Evolutionary conservation across 2,797 vertebrate species (phyloP).

Genomic region (Bufotes viridis): DNA sequence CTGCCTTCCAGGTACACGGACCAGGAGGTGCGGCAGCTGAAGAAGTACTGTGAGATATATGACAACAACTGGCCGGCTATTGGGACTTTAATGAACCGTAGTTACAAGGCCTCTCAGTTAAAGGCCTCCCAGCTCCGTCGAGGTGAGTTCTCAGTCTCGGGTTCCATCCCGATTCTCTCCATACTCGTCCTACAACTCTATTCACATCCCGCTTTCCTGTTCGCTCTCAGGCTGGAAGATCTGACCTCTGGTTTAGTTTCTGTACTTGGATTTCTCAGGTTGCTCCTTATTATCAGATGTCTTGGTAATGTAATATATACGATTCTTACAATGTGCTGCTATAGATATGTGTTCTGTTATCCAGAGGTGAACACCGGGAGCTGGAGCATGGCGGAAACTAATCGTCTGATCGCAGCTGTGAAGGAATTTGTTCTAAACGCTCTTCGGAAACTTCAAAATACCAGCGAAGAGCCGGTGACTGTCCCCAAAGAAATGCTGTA

Average conservation of each 20-base stretch:
- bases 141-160: conserved; percentile 51
- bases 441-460: background rate
- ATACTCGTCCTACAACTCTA: too few relatives aligned
- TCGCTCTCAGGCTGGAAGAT: too few relatives aligned
- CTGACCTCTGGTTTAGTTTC: too few relatives aligned
- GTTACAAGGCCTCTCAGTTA: conserved; percentile 70
- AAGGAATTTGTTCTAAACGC: conserved; percentile 66
- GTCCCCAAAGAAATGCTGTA: conserved; percentile 68
- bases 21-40: conserved; percentile 69
- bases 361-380: conserved; percentile 65
- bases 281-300: too few relatives aligned
- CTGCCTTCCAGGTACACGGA: conserved; percentile 69
- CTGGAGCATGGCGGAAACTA: conserved; percentile 72
- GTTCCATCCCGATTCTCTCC: too few relatives aligned
- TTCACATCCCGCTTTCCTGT: too few relatives aligned
- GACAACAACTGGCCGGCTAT: conserved; percentile 79
- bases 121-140: conserved; percentile 75
- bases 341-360: background rate
- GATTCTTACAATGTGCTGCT: too few relatives aligned
- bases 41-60: conserved; percentile 69
- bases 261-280: too few relatives aligned
- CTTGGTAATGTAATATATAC: too few relatives aligned
- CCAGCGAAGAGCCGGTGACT: background rate
- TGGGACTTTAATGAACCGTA: conserved; percentile 73
- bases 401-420: conserved; percentile 68